phyloP scores from a whole-genome alignment of 2,797 vertebrate genomes.

The Poecilia wingei region DNA sequence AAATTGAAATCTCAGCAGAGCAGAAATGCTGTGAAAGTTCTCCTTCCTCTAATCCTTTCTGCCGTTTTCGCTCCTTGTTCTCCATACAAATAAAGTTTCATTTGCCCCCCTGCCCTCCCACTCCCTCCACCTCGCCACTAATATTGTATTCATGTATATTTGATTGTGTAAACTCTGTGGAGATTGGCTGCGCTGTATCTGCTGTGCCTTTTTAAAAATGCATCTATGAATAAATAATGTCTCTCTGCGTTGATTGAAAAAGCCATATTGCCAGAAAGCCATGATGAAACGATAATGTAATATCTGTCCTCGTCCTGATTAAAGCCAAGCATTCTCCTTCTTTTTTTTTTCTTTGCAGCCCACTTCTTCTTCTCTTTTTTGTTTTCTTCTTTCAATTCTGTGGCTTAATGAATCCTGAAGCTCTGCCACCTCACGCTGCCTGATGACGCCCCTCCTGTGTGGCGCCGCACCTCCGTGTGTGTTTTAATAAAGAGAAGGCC shows the following conservation, averaged over 20 bases:
- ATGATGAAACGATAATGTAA: conserved; percentile 84
- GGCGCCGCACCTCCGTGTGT: conserved; percentile 56
- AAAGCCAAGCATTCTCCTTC: conserved; percentile 57
- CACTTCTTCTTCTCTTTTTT: background rate
- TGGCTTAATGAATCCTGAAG: conserved; percentile 50
- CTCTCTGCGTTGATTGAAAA: conserved; percentile 76
- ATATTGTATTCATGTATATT: conserved; percentile 73
- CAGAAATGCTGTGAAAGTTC: conserved; percentile 28
- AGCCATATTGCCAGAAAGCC: conserved; percentile 81
- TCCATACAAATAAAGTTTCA: conserved; percentile 59
- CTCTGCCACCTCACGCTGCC: conserved; percentile 46
- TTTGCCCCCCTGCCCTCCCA: background rate
- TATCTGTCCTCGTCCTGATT: conserved; percentile 72
- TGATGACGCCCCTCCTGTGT: conserved; percentile 53
- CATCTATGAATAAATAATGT: conserved; percentile 79
- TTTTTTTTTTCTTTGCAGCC: background rate
- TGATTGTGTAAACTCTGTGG: conserved; percentile 74
- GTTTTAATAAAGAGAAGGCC: conserved; percentile 71
- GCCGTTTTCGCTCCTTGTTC: conserved; percentile 43
- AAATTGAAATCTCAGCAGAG: conserved; percentile 12
- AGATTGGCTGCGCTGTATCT: conserved; percentile 73
- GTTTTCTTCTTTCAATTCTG: conserved; percentile 24
- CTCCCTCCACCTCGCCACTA: conserved; percentile 16
- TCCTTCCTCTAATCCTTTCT: conserved; percentile 14
- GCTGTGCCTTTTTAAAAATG: conserved; percentile 79